Percentiles rank a stretch among this genome's conserved stretches.
These are phyloP conservation scores for Hemicentrotus pulcherrimus DNA, from an alignment of 35 echinoderm and acorn worm genomes.

Conservation along the genomic window DNA sequence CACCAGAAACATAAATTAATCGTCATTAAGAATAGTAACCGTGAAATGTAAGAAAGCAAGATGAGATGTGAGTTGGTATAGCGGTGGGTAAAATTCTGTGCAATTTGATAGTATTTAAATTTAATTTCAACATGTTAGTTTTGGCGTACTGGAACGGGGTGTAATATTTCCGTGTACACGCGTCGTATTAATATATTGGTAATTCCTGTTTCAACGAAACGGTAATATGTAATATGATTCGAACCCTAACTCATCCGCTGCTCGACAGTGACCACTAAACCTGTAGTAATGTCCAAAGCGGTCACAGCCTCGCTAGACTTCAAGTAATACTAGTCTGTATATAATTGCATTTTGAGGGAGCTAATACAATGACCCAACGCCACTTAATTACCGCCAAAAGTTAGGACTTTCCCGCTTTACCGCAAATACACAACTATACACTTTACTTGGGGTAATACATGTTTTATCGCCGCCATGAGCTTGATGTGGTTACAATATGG, in stretches of 20 bases:
- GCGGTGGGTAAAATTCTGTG: too few relatives aligned
- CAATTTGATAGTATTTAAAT: too few relatives aligned
- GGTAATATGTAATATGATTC: neutral
- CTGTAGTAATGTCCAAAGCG: neutral
- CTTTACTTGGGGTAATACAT: neutral
- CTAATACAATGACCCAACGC: neutral
- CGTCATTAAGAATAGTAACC: too few relatives aligned
- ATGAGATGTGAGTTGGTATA: too few relatives aligned
- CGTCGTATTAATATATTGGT: too few relatives aligned
- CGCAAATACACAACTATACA: neutral
- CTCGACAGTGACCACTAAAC: neutral
- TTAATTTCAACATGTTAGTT: too few relatives aligned
- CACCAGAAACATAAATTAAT: too few relatives aligned
- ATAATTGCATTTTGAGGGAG: neutral
- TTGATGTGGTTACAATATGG: conserved; percentile 12
- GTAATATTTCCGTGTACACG: too few relatives aligned
- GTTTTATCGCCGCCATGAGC: neutral
- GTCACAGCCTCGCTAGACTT: neutral
- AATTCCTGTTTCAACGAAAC: too few relatives aligned
- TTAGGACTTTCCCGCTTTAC: neutral
- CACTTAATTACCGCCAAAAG: conserved; percentile 1
- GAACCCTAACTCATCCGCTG: neutral
- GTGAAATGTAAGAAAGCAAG: too few relatives aligned
- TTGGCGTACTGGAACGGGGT: too few relatives aligned
- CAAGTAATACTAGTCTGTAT: neutral